A percentile compares a stretch with the other conserved stretches of the same genome.
These are phyloP conservation scores for Spatula versicolor DNA, from an alignment of 2,797 vertebrate genomes.

Conservation along the genomic window DNA sequence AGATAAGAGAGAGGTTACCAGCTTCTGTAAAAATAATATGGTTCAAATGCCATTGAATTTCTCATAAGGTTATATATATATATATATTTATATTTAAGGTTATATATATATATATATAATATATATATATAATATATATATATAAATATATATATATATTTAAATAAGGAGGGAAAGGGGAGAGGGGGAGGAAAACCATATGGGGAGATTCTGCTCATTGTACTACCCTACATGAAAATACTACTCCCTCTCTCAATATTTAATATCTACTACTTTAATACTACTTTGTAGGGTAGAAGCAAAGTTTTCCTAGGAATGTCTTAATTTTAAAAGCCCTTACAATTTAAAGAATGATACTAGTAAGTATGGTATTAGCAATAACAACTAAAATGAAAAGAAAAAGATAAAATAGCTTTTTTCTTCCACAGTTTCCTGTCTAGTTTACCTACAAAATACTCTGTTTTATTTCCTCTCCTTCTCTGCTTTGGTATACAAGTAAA, in stretches of 20 bases:
- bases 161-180: not conserved
- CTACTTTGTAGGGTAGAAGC: not conserved
- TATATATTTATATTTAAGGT: not conserved
- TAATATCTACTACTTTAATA: not conserved
- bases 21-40: not conserved
- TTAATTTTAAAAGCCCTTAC: not conserved
- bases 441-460: not conserved
- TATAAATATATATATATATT: not conserved
- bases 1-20: not conserved
- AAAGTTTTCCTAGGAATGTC: not conserved
- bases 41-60: not conserved
- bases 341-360: not conserved
- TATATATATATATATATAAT: too few species aligned
- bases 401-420: not conserved
- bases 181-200: not conserved
- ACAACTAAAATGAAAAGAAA: not conserved
- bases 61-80: not conserved
- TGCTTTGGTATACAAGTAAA: not conserved
- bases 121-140: too few species aligned
- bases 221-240: not conserved
- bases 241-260: not conserved
- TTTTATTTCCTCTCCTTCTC: not conserved
- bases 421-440: not conserved
- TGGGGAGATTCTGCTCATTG: not conserved
- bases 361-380: not conserved